Conservation (phyloP, 2,888 invertebrate genomes). For the Scrobipalpa atriplicella region DNA sequence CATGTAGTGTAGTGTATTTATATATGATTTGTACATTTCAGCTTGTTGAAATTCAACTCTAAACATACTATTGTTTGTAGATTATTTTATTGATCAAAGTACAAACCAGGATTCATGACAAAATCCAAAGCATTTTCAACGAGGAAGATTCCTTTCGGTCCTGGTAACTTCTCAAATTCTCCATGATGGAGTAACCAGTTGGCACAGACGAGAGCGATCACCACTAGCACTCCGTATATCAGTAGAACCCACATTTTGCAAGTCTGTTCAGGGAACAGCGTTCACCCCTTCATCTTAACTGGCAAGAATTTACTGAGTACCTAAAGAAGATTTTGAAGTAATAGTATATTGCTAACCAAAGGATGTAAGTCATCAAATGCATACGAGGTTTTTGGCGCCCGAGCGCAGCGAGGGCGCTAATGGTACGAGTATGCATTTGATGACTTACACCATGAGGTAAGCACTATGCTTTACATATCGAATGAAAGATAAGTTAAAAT, state of each 20-base stretch:
- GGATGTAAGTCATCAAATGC: too few relatives aligned
- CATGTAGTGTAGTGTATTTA: too few relatives aligned
- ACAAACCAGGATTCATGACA: slow-evolving; percentile 43
- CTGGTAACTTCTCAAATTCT: slow-evolving; percentile 44
- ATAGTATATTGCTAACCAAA: background rate
- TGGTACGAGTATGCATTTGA: too few relatives aligned
- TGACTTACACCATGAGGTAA: too few relatives aligned
- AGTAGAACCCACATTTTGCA: slow-evolving; percentile 9
- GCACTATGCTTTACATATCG: too few relatives aligned
- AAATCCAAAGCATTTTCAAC: slow-evolving; percentile 46
- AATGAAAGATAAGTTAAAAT: too few relatives aligned
- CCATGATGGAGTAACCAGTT: slow-evolving; percentile 34
- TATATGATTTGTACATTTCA: background rate
- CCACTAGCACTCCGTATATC: background rate
- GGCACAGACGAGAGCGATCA: background rate
- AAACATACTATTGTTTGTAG: background rate
- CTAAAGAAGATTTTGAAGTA: background rate
- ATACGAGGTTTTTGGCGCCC: too few relatives aligned
- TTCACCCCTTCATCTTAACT: too few relatives aligned
- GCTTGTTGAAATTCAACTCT: background rate
- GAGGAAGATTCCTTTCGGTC: slow-evolving; percentile 42
- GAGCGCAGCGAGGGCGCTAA: too few relatives aligned
- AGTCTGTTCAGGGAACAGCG: too few relatives aligned
- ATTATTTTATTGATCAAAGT: background rate
- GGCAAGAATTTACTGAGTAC: background rate